A percentile compares a stretch with the other conserved stretches of the same genome.
Conservation (phyloP, 2,797 vertebrate species). For the Carapus acus region DNA sequence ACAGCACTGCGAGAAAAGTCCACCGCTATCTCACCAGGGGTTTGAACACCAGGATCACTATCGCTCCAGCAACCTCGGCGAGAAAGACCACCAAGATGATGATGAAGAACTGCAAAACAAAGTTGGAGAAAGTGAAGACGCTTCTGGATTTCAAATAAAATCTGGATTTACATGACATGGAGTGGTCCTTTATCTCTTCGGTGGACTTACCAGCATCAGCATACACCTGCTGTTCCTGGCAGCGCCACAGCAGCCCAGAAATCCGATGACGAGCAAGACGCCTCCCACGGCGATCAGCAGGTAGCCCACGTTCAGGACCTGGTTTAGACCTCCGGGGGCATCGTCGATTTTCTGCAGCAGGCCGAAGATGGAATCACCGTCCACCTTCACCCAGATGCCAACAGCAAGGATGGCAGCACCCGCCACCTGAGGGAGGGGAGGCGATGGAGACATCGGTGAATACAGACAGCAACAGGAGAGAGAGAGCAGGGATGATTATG, state of each 20-base stretch:
- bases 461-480: too few species aligned
- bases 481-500: too few species aligned
- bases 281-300: constrained; percentile 73
- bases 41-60: constrained; percentile 75
- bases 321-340: constrained; percentile 52
- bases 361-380: constrained; percentile 68
- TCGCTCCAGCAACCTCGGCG: constrained; percentile 73
- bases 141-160: too few species aligned
- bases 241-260: constrained; percentile 79
- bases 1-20: too few species aligned
- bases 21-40: constrained; percentile 64
- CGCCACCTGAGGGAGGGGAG: constrained; percentile 65
- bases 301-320: constrained; percentile 76
- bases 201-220: constrained; percentile 71
- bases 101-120: constrained; percentile 71
- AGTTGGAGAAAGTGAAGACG: constrained; percentile 1
- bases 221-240: constrained; percentile 73
- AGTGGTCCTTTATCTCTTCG: too few species aligned
- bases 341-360: constrained; percentile 57
- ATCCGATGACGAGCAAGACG: constrained; percentile 74
- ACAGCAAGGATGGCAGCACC: constrained; percentile 72
- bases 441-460: too few species aligned
- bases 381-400: constrained; percentile 81
- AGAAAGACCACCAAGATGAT: constrained; percentile 77
- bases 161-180: too few species aligned